A percentile compares a stretch with the other conserved stretches of the same genome.
Evolutionary conservation across 2,797 vertebrate genomes (phyloP).

Genomic region (Carcharodon carcharias): DNA sequence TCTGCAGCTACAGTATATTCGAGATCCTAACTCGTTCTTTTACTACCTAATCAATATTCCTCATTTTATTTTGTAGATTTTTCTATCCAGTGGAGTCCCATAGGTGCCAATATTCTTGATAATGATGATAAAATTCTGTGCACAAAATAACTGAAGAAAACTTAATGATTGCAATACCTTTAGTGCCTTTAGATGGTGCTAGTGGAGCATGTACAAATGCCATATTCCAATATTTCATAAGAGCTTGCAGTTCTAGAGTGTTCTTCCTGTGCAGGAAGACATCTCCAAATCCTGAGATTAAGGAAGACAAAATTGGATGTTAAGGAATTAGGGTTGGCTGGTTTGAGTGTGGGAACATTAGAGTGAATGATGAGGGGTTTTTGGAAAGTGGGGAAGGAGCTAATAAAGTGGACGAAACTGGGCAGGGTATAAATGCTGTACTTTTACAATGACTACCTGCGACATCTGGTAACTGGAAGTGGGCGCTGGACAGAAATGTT

Average conservation of each 20-base stretch:
- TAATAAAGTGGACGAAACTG: background rate
- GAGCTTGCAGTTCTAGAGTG: background rate
- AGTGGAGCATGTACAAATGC: background rate
- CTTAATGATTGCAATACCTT: background rate
- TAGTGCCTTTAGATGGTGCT: conserved; percentile 12
- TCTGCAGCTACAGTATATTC: background rate
- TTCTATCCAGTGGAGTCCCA: background rate
- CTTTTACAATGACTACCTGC: background rate
- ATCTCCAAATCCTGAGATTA: background rate
- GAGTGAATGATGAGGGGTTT: background rate
- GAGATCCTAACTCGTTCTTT: background rate
- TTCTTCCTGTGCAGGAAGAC: background rate
- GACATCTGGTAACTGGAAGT: background rate
- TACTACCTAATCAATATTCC: background rate
- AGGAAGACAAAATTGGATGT: background rate
- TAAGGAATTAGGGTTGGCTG: background rate
- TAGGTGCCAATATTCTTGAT: background rate
- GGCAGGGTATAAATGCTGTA: too few relatives aligned
- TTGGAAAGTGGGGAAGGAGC: background rate
- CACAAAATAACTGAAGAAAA: background rate
- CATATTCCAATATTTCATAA: background rate
- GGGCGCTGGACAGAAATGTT: background rate
- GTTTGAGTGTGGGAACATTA: background rate
- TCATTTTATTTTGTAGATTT: background rate
- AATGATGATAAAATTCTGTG: background rate